Base-by-base conservation (phyloP, 2,888 invertebrate genomes). In the Himalopsyche kuldschensis region DNA sequence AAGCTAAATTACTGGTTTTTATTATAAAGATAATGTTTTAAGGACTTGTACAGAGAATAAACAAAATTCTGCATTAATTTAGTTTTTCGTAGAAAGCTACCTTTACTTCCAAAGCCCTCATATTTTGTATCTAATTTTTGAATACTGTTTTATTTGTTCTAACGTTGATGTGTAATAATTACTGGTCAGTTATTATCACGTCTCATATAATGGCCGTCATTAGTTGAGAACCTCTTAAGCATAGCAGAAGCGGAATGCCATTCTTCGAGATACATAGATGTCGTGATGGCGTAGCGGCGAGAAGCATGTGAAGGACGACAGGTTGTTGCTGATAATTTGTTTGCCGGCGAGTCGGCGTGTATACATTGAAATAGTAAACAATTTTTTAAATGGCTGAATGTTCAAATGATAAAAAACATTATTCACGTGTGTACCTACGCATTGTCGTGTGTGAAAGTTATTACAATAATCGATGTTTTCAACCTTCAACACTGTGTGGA, bases 301-400 rank as follows among this genome's bases (percentile, higher is more conserved):
- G 81, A 85, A 85, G 80, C 82, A 82, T 85, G 82, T 78, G 86
- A 86, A 85, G 87, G 87, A 83, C 81, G 79, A 79, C 81, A 81
- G 32, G 86, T 87, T 55, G 55, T 55, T 78, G 69, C 47, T 46
- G 79, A 30, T 83, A 80, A 80, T 83, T 83, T 79, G 75, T 79
- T 82, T 79, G 48, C 76, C 48, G 75, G 47, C 81, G 8, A 24
- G 55, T 20, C 55, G 4, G 24, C 55, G 55, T 55, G 55, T 55
- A 20, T 55, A 55, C 55, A 20, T 55, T 55, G 55, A 20, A 55
- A 55, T 55, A 20, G 55, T 55, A 55, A 55, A 55, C 55, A 55
- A 20, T 20, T 55, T 55, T 55, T 55, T 55, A 55, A 55, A 55
- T 55, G 55, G 8, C 55, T 20, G 55, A 55, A 20, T 55, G 20